Conservation (phyloP, 1,140 invertebrate species). For the Leptopilina boulardi region DNA sequence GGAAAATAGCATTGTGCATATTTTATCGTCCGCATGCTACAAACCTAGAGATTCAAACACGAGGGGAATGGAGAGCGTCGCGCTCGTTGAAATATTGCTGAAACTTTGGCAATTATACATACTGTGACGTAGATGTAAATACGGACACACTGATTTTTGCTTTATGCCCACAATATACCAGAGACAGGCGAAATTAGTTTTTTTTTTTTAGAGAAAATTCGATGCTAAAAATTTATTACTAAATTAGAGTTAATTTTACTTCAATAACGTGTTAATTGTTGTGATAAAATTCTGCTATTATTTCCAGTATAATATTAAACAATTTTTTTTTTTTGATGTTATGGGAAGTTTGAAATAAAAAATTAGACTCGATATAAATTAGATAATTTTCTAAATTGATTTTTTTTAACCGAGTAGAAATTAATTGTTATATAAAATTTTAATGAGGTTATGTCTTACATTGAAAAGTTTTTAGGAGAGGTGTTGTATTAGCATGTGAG, state of each 20-base stretch:
- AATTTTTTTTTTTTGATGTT: too few species aligned
- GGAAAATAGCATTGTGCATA: constrained; percentile 26
- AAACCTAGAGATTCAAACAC: constrained; percentile 23
- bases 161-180: not conserved
- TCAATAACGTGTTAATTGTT: too few species aligned
- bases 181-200: not conserved
- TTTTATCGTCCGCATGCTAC: constrained; percentile 25
- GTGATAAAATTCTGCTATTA: too few species aligned
- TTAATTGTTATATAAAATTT: too few species aligned
- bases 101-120: constrained; percentile 31
- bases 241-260: not conserved
- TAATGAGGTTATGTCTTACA: too few species aligned
- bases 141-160: not conserved
- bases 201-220: not conserved
- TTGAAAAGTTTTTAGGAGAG: too few species aligned
- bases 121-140: constrained; percentile 22
- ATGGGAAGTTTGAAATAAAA: too few species aligned
- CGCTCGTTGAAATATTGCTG: constrained; percentile 29
- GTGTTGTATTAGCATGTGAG: too few species aligned
- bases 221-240: not conserved
- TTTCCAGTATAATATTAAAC: too few species aligned
- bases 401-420: too few species aligned
- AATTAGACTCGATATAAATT: too few species aligned
- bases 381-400: too few species aligned
- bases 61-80: constrained; percentile 3